A percentile compares a stretch with the other conserved stretches of the same genome.
These are phyloP conservation scores for Threskiornis aethiopicus DNA, from an alignment of 2,797 vertebrate species.

Conservation along the genomic window DNA sequence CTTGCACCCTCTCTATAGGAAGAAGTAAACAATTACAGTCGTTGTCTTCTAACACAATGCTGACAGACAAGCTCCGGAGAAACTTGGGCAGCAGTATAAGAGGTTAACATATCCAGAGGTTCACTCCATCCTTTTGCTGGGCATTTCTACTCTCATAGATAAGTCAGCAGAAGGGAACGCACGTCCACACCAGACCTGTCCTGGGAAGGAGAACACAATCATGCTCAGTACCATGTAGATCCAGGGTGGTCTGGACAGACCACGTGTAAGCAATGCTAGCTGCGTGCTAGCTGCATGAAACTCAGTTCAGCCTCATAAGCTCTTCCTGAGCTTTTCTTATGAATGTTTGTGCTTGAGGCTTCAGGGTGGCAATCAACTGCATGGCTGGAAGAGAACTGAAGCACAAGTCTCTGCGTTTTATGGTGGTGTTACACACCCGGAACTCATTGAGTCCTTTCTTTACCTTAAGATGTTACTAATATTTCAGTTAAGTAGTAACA, in stretches of 20 bases:
- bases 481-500: background rate
- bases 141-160: background rate
- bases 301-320: background rate
- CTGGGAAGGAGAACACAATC: background rate
- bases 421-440: accelerated
- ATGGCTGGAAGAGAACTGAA: background rate
- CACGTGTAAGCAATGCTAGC: background rate
- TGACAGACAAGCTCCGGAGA: background rate
- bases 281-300: background rate
- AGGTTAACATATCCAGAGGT: background rate
- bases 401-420: background rate
- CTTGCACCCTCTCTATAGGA: background rate
- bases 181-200: accelerated
- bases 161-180: background rate
- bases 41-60: background rate
- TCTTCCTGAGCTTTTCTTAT: background rate
- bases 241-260: background rate
- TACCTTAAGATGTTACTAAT: background rate
- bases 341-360: background rate
- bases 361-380: accelerated
- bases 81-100: background rate
- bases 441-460: background rate
- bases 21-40: background rate
- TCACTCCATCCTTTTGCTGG: background rate
- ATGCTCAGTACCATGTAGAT: background rate